Base-by-base conservation (phyloP, 2,888 invertebrate species). In the Axea sp. region DNA sequence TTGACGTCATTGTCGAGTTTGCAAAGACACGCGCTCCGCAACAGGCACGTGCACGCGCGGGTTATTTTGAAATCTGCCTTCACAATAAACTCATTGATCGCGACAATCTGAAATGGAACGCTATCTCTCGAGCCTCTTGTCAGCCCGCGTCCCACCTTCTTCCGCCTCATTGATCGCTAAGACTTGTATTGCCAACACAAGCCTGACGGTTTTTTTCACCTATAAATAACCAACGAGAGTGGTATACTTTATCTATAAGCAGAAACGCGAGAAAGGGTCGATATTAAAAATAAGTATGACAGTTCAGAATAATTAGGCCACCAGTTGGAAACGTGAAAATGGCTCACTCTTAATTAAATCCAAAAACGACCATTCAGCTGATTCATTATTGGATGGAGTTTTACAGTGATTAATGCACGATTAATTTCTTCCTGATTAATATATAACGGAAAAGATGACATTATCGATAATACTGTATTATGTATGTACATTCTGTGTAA, bases 1-100 rank as follows among this genome's bases (percentile, higher is more conserved):
- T 59, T 45, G 43, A 49, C 26, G 39, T 11, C 26, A 22, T 11
- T 24, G 8, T 37, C 37, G 11, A 41, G 15, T 43, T 39, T 45
- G 37, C 30, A 14, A 31, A 67, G 47, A 49, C 35, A 37, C 22
- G 19, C 31, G 43, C 17, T 37, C 28, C 22, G 43, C 49, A 26
- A 35, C 49, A 55, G 55, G 37, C 65, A 67, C 43, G 51, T 59
- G 59, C 35, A 31, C 12, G 47, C 49, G 33, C 30, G 51, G 24
- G 31, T 73, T 73, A 67, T 53, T 67, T 67, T 53, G 47, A 60
- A 67, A 47, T 17, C 30, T 47, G 12, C 41, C 37, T 51, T 59
- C 35, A 69, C 68, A 69, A 74, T 69, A 69, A 64, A 64, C 45
- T 47, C 60, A 69, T 69, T 65, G 74, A 74, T 69, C 59, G 59